Evolutionary conservation across 2,797 vertebrate genomes (phyloP), one percentile per base, ranked within the genome.

Genomic region (Sebastiscus tertius): DNA sequence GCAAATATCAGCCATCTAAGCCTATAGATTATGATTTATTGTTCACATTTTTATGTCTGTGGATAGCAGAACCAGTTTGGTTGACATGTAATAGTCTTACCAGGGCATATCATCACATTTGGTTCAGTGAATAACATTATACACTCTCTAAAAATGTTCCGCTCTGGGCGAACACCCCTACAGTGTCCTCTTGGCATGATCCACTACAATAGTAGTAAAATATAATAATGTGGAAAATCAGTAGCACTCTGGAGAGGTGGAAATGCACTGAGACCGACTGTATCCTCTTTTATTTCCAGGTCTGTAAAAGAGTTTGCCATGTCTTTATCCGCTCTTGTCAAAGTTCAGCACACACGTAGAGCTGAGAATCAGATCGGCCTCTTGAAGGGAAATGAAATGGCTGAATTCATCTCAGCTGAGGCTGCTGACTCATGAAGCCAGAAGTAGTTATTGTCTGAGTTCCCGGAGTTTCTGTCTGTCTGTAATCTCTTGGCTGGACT

Each of bases 221-320:
- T 77, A 77, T 84, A 78, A 82, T 82, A 86, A 83, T 88, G 90
- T 91, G 91, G 86, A 89, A 91, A 88, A 80, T 86, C 79, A 86
- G 87, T 77, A 87, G 80, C 82, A 33, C 79, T 78, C 79, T 27
- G 75, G 63, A 75, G 88, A 72, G 39, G 49, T 66, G 77, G 36
- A 75, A 75, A 75, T 68, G 64, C 42, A 29, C 68, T 12, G 63
- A 81, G 71, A 22, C 16, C 22, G 13, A 73, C 69, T 75, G 65
- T 55, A 61, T 83, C 82, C 76, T 81, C 81, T 80, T 63, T 63
- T 63, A 71, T 59, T 81, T 89, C 84, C 72, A 74, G 74, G 71
- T 73, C 80, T 75, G 74, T 81, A 55, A 77, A 82, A 84, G 67
- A 59, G 74, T 86, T 83, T 85, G 80, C 77, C 61, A 26, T 76